Evolutionary conservation across 1,140 invertebrate species (phyloP).

Genomic region (Lordiphosa clarofinis): DNA sequence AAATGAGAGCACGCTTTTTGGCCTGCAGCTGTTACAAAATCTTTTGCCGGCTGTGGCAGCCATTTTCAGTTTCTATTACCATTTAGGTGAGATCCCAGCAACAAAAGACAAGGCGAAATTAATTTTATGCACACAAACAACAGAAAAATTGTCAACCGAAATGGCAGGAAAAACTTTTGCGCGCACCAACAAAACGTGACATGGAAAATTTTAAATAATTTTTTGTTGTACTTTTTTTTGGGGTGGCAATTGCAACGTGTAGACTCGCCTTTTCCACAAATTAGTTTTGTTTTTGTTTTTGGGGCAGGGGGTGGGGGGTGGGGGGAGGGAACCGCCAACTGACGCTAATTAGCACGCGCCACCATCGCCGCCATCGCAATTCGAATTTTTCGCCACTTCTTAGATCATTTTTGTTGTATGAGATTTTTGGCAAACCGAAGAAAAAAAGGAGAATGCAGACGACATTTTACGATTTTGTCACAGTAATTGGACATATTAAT

Average conservation of each 20-base stretch:
- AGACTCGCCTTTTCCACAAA: constrained; percentile 62
- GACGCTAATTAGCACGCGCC: constrained; percentile 77
- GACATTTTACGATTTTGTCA: constrained; percentile 79
- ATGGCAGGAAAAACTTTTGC: constrained; percentile 36
- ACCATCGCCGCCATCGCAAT: constrained; percentile 42
- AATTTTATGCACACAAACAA: constrained; percentile 61
- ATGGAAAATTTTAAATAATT: constrained; percentile 69
- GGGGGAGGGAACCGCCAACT: constrained; percentile 45
- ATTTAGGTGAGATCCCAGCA: constrained; percentile 62
- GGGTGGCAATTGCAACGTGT: constrained; percentile 31
- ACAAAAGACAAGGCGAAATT: constrained; percentile 74
- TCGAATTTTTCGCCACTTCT: constrained; percentile 48
- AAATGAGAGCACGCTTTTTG: no score
- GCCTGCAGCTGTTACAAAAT: not conserved
- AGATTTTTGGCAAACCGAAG: constrained; percentile 38
- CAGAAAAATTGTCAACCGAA: constrained; percentile 56
- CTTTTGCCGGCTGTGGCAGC: constrained; percentile 24
- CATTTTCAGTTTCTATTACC: constrained; percentile 56
- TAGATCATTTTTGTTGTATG: constrained; percentile 61
- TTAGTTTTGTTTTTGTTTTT: constrained; percentile 66
- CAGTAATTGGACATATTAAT: constrained; percentile 80
- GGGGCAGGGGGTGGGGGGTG: no score
- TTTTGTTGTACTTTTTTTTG: constrained; percentile 18
- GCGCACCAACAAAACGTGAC: constrained; percentile 67
- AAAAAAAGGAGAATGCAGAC: constrained; percentile 56